phyloP scores from a whole-genome alignment of 2,888 invertebrate species.

The Ariolimax columbianus region DNA sequence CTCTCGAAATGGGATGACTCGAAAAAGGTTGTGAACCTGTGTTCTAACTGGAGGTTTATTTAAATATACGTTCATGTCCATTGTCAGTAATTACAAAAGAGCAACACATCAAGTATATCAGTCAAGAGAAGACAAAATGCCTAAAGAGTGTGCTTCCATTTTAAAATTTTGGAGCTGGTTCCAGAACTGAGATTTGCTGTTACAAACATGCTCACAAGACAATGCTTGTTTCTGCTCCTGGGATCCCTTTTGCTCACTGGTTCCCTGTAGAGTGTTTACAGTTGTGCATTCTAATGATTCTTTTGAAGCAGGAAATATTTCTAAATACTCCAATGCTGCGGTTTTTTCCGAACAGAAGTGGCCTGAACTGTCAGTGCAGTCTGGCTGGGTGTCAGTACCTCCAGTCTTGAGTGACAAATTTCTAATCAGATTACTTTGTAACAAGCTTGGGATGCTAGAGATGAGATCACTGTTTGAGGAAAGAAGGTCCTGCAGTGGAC shows the following conservation, averaged over 20 bases:
- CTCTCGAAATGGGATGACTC: no score
- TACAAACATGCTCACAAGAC: constrained; percentile 39
- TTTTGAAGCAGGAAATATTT: not conserved
- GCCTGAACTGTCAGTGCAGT: not conserved
- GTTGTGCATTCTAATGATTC: not conserved
- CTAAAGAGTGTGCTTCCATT: constrained; percentile 26
- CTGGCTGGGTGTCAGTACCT: not conserved
- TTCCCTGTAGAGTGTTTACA: not conserved
- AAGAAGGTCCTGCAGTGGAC: constrained; percentile 23
- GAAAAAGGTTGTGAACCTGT: no score
- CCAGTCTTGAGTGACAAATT: not conserved
- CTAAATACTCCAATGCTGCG: not conserved
- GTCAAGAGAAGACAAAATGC: not conserved
- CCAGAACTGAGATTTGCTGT: constrained; percentile 40
- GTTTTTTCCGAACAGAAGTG: not conserved
- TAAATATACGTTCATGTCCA: no score
- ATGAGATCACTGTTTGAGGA: constrained; percentile 18
- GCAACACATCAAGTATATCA: no score
- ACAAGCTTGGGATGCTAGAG: constrained; percentile 29
- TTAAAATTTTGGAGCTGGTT: constrained; percentile 41
- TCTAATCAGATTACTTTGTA: not conserved
- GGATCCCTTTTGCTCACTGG: not conserved
- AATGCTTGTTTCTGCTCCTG: not conserved
- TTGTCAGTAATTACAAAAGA: no score
- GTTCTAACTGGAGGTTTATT: no score